Evolutionary conservation across 2,888 invertebrate genomes (phyloP).

Genomic region (Acleris holmiana): DNA sequence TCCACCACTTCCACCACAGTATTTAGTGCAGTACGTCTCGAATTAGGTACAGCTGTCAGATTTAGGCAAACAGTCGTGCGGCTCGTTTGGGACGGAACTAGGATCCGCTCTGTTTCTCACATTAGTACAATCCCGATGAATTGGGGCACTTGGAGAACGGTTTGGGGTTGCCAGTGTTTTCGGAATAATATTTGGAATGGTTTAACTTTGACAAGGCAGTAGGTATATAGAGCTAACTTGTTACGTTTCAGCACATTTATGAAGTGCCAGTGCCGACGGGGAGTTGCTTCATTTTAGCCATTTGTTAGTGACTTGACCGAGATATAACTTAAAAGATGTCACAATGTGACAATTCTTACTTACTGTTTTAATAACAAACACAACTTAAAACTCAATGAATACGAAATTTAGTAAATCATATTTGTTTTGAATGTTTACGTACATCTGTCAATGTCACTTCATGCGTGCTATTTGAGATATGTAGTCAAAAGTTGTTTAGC

Average conservation of each 20-base stretch:
- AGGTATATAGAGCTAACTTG: slow-evolving; percentile 2
- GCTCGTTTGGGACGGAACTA: slow-evolving; percentile 58
- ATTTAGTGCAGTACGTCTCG: slow-evolving; percentile 49
- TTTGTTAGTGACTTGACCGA: background rate
- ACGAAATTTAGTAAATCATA: no score
- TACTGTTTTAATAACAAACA: no score
- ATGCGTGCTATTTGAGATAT: no score
- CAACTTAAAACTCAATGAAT: no score
- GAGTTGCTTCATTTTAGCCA: background rate
- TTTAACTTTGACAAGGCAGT: slow-evolving; percentile 14
- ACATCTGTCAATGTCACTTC: no score
- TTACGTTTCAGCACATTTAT: background rate
- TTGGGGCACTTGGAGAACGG: slow-evolving; percentile 57
- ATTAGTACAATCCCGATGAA: slow-evolving; percentile 73
- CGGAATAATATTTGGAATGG: slow-evolving; percentile 17
- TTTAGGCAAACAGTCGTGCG: slow-evolving; percentile 67
- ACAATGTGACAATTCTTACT: no score
- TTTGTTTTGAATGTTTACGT: no score
- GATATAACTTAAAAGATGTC: no score
- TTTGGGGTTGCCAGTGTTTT: slow-evolving; percentile 34
- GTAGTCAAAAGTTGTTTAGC: no score
- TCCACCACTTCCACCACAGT: slow-evolving; percentile 22
- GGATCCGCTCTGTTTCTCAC: slow-evolving; percentile 68
- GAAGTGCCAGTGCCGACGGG: background rate
- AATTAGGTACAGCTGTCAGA: slow-evolving; percentile 72